These are phyloP conservation scores for Pteruthius melanotis DNA, from an alignment of 2,113 vertebrate genomes.

Conservation along the genomic window DNA sequence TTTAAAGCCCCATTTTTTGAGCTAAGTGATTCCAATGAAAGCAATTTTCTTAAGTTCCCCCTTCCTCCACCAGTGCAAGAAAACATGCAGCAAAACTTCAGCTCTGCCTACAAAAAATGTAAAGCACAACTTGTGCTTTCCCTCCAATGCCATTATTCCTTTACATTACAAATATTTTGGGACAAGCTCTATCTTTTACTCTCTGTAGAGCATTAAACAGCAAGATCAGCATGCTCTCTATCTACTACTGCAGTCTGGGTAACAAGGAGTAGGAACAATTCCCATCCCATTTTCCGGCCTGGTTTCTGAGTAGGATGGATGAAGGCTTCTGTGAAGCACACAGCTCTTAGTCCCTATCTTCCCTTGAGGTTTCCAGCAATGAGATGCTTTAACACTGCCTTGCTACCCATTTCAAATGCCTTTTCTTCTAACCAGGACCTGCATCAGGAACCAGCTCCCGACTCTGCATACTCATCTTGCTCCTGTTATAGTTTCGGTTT, in stretches of 20 bases:
- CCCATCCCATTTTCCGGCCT: neutral
- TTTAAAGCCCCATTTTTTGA: conserved; percentile 20
- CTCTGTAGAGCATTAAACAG: neutral
- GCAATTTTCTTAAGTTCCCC: neutral
- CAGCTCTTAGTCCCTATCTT: neutral
- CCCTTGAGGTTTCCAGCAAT: neutral
- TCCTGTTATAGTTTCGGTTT: neutral
- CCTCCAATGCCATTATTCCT: neutral
- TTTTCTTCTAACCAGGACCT: neutral
- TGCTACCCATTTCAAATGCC: neutral
- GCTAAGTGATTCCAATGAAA: neutral
- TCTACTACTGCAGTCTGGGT: neutral
- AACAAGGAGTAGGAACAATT: neutral
- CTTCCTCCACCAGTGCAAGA: neutral
- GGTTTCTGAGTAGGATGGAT: neutral
- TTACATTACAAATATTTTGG: neutral
- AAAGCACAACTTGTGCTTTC: neutral
- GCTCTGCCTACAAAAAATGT: neutral
- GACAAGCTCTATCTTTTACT: neutral
- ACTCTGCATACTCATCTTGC: neutral
- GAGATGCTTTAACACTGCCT: neutral
- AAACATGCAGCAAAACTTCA: neutral
- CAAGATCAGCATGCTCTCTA: neutral
- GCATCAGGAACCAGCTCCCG: neutral
- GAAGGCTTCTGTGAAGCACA: neutral